These are phyloP conservation scores for Osedax fenrisi DNA, from an alignment of 2,888 invertebrate genomes.

Conservation along the genomic window DNA sequence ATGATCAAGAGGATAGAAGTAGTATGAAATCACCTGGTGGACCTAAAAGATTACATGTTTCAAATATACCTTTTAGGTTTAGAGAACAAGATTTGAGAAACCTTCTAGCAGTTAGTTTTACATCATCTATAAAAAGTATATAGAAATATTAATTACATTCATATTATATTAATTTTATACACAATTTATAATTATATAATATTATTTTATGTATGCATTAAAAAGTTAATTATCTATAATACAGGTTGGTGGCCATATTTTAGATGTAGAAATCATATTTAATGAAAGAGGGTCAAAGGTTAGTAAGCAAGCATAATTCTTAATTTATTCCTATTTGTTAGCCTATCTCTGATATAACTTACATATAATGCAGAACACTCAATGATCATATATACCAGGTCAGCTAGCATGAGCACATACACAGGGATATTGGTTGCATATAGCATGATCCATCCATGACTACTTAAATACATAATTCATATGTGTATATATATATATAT, in stretches of 20 bases:
- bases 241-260: constrained; percentile 27
- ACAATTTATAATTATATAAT: too few species aligned
- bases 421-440: background rate
- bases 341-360: too few species aligned
- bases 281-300: constrained; percentile 99
- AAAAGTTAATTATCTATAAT: background rate
- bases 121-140: background rate
- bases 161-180: too few species aligned
- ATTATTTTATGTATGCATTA: too few species aligned
- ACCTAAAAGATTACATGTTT: constrained; percentile 82
- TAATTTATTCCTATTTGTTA: too few species aligned
- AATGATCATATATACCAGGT: too few species aligned
- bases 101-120: constrained; percentile 80
- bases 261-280: constrained; percentile 55
- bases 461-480: background rate
- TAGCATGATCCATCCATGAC: background rate
- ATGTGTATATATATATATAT: too few species aligned
- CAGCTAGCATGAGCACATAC: background rate
- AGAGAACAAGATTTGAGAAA: constrained; percentile 94
- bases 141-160: background rate
- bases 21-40: background rate
- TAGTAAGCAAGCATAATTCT: too few species aligned
- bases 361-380: too few species aligned
- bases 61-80: constrained; percentile 98
- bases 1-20: background rate